Percentiles rank a stretch among this genome's conserved stretches.
These are phyloP conservation scores for Amphiura filiformis DNA, from an alignment of 35 echinoderm and acorn worm species.

Conservation along the genomic window DNA sequence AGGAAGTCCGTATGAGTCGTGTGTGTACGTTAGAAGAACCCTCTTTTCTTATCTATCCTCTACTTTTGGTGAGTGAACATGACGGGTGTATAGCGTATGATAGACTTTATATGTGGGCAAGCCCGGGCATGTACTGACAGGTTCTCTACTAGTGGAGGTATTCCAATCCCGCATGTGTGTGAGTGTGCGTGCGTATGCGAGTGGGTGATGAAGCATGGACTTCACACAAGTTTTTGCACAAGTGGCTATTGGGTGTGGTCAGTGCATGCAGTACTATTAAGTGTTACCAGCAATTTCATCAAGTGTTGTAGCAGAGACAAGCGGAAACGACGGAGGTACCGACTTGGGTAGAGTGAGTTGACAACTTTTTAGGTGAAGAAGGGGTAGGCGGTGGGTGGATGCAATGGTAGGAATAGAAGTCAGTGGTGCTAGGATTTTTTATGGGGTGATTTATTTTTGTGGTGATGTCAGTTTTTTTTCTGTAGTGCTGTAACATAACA, in stretches of 20 bases:
- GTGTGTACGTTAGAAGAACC: background rate
- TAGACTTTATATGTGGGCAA: constrained; percentile 6
- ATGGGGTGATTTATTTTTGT: background rate
- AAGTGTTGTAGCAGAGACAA: background rate
- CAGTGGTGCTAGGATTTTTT: background rate
- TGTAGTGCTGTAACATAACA: background rate
- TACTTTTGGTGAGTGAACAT: background rate
- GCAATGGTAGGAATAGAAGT: background rate
- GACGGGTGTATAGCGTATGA: background rate
- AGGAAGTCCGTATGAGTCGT: constrained; percentile 2
- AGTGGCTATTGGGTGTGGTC: constrained; percentile 9
- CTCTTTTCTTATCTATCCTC: background rate
- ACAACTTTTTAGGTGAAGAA: background rate
- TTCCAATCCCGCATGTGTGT: background rate
- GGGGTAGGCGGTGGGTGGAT: background rate
- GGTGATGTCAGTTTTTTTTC: background rate
- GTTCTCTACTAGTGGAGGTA: background rate
- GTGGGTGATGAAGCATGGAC: background rate
- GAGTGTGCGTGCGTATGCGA: background rate
- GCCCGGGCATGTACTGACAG: background rate
- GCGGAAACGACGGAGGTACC: background rate
- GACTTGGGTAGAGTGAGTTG: background rate
- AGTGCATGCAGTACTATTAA: background rate
- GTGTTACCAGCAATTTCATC: background rate
- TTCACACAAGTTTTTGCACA: background rate